Conservation (phyloP, 1,140 invertebrate genomes). For the Hycleus cichorii region DNA sequence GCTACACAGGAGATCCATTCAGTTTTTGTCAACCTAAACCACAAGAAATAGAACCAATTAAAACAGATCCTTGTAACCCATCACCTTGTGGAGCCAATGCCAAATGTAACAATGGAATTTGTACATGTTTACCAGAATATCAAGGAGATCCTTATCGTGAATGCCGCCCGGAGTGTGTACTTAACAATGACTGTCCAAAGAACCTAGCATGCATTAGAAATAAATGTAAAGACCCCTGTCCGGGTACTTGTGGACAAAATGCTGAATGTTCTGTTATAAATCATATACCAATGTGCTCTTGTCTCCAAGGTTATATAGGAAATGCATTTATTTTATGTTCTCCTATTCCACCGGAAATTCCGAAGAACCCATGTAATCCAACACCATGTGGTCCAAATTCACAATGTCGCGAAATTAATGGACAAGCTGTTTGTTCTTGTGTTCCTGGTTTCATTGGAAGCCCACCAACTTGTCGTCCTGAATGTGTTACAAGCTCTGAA, state of each 20-base stretch:
- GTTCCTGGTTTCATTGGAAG: conserved; percentile 51
- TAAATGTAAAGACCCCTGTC: conserved; percentile 60
- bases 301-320: conserved; percentile 52
- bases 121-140: conserved; percentile 55
- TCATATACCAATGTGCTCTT: conserved; percentile 62
- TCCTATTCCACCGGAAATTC: conserved; percentile 37
- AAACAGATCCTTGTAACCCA: conserved; percentile 48
- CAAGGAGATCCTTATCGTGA: conserved; percentile 57
- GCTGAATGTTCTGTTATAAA: conserved; percentile 58
- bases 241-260: conserved; percentile 58
- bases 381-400: conserved; percentile 60
- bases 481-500: conserved; percentile 55
- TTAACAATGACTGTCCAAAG: conserved; percentile 60
- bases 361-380: conserved; percentile 44
- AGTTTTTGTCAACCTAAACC: conserved; percentile 55
- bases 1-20: conserved; percentile 68
- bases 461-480: conserved; percentile 55
- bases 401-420: conserved; percentile 59
- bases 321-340: conserved; percentile 53
- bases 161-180: conserved; percentile 61
- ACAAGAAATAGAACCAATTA: conserved; percentile 33
- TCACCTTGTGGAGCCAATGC: conserved; percentile 63
- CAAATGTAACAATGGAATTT: conserved; percentile 52
- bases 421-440: conserved; percentile 62
- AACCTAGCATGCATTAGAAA: conserved; percentile 55